phyloP scores from a whole-genome alignment of 2,113 vertebrate species.

The Corythornis madagascariensis region DNA sequence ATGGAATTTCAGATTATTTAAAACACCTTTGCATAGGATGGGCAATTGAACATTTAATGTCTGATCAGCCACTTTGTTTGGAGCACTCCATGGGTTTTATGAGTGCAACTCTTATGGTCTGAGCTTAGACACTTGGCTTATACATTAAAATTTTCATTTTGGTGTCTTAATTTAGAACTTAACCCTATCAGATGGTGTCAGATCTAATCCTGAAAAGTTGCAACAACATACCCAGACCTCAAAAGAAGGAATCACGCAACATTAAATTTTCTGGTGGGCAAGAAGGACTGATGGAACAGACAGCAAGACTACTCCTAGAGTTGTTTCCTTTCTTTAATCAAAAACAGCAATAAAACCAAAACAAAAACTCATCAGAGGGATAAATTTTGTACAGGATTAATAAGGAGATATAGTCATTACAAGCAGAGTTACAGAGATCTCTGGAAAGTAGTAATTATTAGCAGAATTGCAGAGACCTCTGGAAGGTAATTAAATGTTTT shows the following conservation, averaged over 20 bases:
- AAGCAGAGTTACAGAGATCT: background rate
- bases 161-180: background rate
- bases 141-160: background rate
- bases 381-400: background rate
- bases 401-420: background rate
- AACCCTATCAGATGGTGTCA: background rate
- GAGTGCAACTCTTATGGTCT: background rate
- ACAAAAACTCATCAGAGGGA: background rate
- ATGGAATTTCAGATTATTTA: background rate
- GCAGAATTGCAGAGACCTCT: background rate
- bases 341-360: background rate
- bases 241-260: background rate
- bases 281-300: background rate
- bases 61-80: background rate
- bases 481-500: constrained; percentile 21
- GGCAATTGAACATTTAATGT: accelerated
- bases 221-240: background rate
- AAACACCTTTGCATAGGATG: background rate
- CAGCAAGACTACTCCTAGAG: background rate
- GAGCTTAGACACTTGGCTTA: background rate
- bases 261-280: background rate
- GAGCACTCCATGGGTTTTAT: accelerated
- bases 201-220: background rate
- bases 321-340: background rate
- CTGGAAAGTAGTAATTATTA: background rate